Evolutionary conservation across 2,113 vertebrate species (phyloP).

Genomic region (Tetrao urogallus): DNA sequence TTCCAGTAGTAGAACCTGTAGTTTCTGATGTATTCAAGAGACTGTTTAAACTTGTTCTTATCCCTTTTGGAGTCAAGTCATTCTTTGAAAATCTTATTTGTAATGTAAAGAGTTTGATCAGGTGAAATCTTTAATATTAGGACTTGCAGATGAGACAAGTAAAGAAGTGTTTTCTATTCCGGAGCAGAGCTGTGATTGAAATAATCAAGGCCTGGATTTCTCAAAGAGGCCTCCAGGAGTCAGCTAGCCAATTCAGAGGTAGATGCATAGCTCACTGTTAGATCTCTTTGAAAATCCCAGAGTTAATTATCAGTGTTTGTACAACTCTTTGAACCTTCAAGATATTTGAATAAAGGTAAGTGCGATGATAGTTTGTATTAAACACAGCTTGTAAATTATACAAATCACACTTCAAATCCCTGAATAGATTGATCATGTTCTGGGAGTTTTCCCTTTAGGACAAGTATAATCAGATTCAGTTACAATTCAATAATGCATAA

Average conservation of each 20-base stretch:
- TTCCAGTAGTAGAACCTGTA: neutral
- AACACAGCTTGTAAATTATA: slow-evolving; percentile 37
- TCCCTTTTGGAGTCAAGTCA: neutral
- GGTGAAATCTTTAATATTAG: neutral
- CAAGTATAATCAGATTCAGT: neutral
- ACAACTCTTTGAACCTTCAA: slow-evolving; percentile 33
- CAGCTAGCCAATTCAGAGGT: neutral
- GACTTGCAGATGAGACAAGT: neutral
- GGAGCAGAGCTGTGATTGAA: neutral
- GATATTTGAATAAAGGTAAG: neutral
- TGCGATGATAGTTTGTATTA: neutral
- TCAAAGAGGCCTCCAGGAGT: neutral
- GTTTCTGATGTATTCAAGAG: neutral
- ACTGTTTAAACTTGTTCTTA: neutral
- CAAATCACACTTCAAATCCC: slow-evolving; percentile 34
- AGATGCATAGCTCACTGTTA: neutral
- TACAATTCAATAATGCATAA: neutral
- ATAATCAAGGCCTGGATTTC: neutral
- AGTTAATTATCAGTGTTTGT: slow-evolving; percentile 45
- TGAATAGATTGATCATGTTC: neutral
- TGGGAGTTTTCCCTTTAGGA: slow-evolving; percentile 22
- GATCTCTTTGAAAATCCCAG: slow-evolving; percentile 34
- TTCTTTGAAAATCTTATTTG: neutral
- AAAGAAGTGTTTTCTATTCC: neutral
- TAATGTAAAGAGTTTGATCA: neutral